Evolutionary conservation across 1,140 invertebrate genomes (phyloP).

Genomic region (Brachionus plicatilis): DNA sequence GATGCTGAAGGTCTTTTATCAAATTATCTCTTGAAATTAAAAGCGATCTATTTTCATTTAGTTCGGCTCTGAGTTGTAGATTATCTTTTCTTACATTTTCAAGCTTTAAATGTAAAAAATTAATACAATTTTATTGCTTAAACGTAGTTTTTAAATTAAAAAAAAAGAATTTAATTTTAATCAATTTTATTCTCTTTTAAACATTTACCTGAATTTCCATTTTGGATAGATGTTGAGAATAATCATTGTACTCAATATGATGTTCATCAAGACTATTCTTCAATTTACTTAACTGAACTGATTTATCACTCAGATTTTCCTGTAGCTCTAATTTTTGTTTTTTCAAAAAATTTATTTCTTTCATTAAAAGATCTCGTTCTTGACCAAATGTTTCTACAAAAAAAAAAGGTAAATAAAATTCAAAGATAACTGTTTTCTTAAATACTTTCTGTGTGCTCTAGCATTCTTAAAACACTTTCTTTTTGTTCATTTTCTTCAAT

Average conservation of each 20-base stretch:
- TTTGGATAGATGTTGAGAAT: neutral
- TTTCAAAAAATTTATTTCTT: slow-evolving; percentile 2
- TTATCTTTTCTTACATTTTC: slow-evolving; percentile 35
- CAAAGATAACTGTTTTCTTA: neutral
- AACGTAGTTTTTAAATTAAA: too few relatives aligned
- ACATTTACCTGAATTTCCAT: neutral
- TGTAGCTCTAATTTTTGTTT: neutral
- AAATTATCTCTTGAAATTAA: slow-evolving; percentile 8
- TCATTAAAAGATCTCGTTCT: slow-evolving; percentile 6
- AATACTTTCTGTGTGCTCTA: slow-evolving; percentile 9
- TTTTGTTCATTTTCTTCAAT: slow-evolving; percentile 19
- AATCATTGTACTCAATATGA: neutral
- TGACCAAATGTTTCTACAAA: neutral
- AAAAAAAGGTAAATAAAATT: neutral
- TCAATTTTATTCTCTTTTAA: neutral
- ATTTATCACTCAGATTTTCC: neutral
- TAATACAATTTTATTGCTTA: too few relatives aligned
- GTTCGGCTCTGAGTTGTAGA: slow-evolving; percentile 7
- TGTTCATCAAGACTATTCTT: neutral
- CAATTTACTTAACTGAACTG: neutral
- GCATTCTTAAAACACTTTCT: slow-evolving; percentile 7
- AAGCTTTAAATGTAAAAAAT: neutral
- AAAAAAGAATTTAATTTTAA: too few relatives aligned
- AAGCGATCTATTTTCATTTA: slow-evolving; percentile 5
- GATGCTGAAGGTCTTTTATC: neutral